Evolutionary conservation across 2,797 vertebrate genomes (phyloP).

Genomic region (Sarcophilus harrisii): DNA sequence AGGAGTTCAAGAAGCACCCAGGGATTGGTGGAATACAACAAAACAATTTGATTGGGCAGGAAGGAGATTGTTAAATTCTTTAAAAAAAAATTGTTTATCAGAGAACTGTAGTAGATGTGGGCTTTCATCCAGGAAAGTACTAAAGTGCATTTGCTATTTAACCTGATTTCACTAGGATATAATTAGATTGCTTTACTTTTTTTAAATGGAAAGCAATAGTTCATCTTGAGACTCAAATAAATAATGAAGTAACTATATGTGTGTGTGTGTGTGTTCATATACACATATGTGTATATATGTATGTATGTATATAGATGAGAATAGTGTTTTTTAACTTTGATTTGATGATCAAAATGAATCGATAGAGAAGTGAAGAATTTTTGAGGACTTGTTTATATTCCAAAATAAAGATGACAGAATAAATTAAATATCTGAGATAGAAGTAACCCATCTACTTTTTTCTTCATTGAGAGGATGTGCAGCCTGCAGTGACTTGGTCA

Average conservation of each 20-base stretch:
- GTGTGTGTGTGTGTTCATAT: no score
- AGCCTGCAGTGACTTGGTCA: slow-evolving; percentile 14
- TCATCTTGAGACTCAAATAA: neutral
- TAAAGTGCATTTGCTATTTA: slow-evolving; percentile 2
- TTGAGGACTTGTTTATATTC: neutral
- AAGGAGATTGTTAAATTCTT: neutral
- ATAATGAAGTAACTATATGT: neutral
- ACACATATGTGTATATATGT: no score
- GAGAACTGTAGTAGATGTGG: neutral
- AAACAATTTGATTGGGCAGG: neutral
- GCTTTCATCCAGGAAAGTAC: slow-evolving; percentile 9
- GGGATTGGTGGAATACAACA: neutral
- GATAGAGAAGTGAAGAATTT: neutral
- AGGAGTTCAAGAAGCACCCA: neutral
- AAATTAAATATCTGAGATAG: slow-evolving; percentile 38
- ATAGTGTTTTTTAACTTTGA: neutral
- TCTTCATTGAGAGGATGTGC: neutral
- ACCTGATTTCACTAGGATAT: slow-evolving; percentile 40
- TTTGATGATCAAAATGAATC: neutral
- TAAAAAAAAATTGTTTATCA: neutral
- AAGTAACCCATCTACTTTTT: neutral
- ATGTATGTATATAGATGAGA: neutral
- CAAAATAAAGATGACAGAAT: neutral
- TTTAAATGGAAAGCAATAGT: slow-evolving; percentile 29
- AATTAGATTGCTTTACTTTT: neutral